These are phyloP conservation scores for Psittacara wagleri DNA, from an alignment of 2,113 vertebrate species.

Conservation along the genomic window DNA sequence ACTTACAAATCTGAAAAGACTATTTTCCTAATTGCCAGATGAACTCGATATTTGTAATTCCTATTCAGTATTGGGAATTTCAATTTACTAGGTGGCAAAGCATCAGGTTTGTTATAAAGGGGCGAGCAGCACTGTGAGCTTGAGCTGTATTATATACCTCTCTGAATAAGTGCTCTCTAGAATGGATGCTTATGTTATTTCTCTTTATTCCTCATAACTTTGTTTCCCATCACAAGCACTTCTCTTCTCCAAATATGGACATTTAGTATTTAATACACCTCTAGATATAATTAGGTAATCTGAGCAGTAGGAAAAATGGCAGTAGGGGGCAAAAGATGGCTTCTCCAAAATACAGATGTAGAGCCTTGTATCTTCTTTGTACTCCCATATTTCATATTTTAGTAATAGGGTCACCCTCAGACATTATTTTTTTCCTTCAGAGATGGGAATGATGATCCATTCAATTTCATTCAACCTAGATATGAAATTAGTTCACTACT, in stretches of 20 bases:
- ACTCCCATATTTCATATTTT: background rate
- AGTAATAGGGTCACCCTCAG: background rate
- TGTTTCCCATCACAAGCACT: background rate
- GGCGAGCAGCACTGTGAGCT: background rate
- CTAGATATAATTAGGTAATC: background rate
- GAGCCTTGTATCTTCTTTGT: background rate
- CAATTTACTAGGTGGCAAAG: background rate
- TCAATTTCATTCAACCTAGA: background rate
- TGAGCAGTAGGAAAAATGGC: background rate
- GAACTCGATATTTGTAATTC: background rate
- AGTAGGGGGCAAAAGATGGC: background rate
- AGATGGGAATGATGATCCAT: background rate
- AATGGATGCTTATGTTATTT: background rate
- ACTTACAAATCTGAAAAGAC: background rate
- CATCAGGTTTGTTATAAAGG: background rate
- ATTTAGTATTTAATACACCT: background rate
- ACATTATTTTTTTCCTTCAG: background rate
- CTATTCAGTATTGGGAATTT: background rate
- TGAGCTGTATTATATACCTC: background rate
- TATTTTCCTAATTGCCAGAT: background rate
- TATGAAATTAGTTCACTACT: background rate
- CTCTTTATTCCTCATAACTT: background rate
- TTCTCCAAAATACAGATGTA: background rate
- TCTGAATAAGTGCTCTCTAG: background rate
- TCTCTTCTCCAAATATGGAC: background rate